Base-by-base conservation (phyloP, 2,888 invertebrate species). In the Hybos culiciformis region DNA sequence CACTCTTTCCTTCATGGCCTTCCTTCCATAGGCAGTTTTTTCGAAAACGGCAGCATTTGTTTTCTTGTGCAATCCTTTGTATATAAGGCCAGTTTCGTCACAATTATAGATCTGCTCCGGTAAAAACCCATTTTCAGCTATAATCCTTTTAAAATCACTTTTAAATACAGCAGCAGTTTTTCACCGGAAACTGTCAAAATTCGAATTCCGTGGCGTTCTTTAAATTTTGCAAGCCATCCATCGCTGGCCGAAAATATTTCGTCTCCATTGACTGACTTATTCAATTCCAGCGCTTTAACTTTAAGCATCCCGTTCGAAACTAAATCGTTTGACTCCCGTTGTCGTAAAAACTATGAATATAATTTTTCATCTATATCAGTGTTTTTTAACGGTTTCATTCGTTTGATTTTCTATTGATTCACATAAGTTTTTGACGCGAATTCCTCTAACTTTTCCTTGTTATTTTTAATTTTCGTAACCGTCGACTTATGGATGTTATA, bases 191-290 rank as follows among this genome's bases (percentile, higher is more conserved):
- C 24, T 17, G 11, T 37, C 6, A 37, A 37, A 24, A 37, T 37
- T 23, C 36, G 17, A 3, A 37, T 37, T 21, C 23, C 37, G 12
- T 37, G 21, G 23, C 21, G 23, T 37, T 37, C 14, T 37, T 21
- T 37, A 23, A 23, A 21, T 20, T 37, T 37, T 9, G n/a, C 19
- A 21, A 37, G 37, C 37, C 37, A 37, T 37, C 37, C n/a, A 7
- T 34, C 34, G 34, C 34, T 34, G 5, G 34, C 34, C 17, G 1
- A 5, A 34, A 34, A 34, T 4, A 12, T 12, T 26, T 26, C 26
- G 4, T 9, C 11, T 26, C 26, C 7, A 26, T 26, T 26, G 9
- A 26, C 12, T 26, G 26, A 5, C 4, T 5, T 26, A 26, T 26
- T 26, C 9, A 26, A 12, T 5, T 5, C 26, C 11, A 26, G 26